phyloP scores from a whole-genome alignment of 2,113 vertebrate species.

The Pholis gunnellus region DNA sequence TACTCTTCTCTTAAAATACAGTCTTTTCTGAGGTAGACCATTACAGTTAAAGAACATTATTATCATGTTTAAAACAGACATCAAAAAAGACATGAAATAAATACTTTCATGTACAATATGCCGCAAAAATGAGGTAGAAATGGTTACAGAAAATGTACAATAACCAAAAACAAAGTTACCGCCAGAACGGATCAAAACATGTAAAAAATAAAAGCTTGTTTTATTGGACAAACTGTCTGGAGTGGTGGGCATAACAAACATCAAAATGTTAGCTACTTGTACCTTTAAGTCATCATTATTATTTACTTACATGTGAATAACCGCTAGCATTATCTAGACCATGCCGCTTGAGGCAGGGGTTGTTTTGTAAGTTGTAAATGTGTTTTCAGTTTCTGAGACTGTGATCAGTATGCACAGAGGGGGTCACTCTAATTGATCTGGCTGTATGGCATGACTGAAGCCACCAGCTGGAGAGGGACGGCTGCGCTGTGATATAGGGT shows the following conservation, averaged over 20 bases:
- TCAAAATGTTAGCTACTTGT: background rate
- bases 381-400: conserved; percentile 58
- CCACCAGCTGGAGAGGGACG: conserved; percentile 81
- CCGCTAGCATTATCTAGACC: background rate
- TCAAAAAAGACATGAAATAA: conserved; percentile 97
- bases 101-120: conserved; percentile 98
- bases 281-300: conserved; percentile 15
- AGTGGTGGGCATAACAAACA: conserved; percentile 10
- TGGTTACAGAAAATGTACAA: conserved; percentile 95
- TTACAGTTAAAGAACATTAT: conserved; percentile 93
- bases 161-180: conserved; percentile 85
- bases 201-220: conserved; percentile 82
- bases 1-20: conserved; percentile 99
- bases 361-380: conserved; percentile 54
- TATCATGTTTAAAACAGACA: conserved; percentile 88
- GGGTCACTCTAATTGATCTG: conserved; percentile 79
- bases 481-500: conserved; percentile 78
- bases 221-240: conserved; percentile 86
- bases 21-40: conserved; percentile 99
- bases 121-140: conserved; percentile 99
- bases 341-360: conserved; percentile 15
- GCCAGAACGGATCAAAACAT: conserved; percentile 81
- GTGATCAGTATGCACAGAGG: conserved; percentile 73
- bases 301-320: conserved; percentile 44
- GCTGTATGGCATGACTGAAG: conserved; percentile 76